phyloP scores from a whole-genome alignment of 2,888 invertebrate genomes.

The Nemurella pictetii region DNA sequence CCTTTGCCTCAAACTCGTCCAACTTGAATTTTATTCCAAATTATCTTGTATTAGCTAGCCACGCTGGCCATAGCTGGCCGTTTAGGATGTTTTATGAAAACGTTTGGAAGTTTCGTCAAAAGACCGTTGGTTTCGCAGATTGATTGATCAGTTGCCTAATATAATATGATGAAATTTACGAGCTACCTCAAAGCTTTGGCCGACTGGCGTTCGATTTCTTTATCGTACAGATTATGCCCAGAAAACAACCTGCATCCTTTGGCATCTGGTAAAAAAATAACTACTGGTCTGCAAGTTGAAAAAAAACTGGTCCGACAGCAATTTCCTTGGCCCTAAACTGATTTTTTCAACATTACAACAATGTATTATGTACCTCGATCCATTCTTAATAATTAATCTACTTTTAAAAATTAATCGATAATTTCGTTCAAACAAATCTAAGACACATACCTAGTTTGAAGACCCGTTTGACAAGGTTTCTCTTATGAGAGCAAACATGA shows the following conservation, averaged over 20 bases:
- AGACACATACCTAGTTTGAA: slow-evolving; percentile 1
- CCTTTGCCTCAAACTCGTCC: neutral
- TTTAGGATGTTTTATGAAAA: neutral
- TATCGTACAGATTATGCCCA: neutral
- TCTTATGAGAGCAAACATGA: slow-evolving; percentile 10
- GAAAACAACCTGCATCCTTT: neutral
- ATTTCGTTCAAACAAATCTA: slow-evolving; percentile 14
- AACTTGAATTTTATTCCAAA: neutral
- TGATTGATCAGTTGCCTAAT: neutral
- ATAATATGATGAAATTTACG: neutral
- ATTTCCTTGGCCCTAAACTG: neutral
- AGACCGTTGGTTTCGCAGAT: neutral
- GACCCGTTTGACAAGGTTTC: slow-evolving; percentile 22
- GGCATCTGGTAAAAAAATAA: neutral
- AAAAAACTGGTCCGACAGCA: neutral
- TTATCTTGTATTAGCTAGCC: neutral
- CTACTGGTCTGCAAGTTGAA: neutral
- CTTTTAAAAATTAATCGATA: slow-evolving; percentile 10
- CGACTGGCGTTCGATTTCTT: too few relatives aligned
- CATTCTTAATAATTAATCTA: slow-evolving; percentile 15
- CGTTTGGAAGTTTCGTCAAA: neutral
- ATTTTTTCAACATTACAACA: neutral
- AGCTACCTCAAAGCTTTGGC: neutral
- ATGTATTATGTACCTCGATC: neutral
- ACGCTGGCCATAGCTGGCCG: neutral